A percentile compares a stretch with the other conserved stretches of the same genome.
phyloP scores from a whole-genome alignment of 2,113 vertebrate genomes.

The Etia nguti region DNA sequence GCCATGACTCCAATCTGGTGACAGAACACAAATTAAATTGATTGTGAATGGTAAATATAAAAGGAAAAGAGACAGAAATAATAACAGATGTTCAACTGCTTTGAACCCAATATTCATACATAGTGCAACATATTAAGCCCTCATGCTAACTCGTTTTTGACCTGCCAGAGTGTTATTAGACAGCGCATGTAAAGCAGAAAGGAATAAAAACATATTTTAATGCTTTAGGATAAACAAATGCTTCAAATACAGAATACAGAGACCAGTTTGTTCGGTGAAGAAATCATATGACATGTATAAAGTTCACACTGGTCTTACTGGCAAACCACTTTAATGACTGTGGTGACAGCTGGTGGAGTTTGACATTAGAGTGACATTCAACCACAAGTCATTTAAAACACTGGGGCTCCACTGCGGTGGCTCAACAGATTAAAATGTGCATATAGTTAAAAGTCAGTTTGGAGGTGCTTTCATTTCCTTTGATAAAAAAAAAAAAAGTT shows the following conservation, averaged over 20 bases:
- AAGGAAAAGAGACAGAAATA: not conserved
- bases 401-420: not conserved
- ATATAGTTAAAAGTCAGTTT: not conserved
- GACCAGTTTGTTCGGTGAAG: not conserved
- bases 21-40: not conserved
- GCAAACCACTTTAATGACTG: constrained; percentile 34
- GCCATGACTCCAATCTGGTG: not conserved
- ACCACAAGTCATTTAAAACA: constrained; percentile 23
- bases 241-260: not conserved
- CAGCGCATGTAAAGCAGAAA: not conserved
- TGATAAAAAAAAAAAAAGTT: not conserved
- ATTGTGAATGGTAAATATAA: not conserved
- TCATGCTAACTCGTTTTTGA: not conserved
- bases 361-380: constrained; percentile 14
- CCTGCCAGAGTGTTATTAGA: not conserved
- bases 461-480: not conserved
- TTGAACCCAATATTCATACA: not conserved
- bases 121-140: not conserved
- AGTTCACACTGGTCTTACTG: constrained; percentile 29
- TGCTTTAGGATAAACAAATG: not conserved
- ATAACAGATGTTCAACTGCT: not conserved
- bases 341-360: constrained; percentile 38
- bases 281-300: constrained; percentile 1
- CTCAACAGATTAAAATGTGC: not conserved
- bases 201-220: not conserved